Base-by-base conservation (phyloP, 2,797 vertebrate genomes). In the Clarias pachynema region DNA sequence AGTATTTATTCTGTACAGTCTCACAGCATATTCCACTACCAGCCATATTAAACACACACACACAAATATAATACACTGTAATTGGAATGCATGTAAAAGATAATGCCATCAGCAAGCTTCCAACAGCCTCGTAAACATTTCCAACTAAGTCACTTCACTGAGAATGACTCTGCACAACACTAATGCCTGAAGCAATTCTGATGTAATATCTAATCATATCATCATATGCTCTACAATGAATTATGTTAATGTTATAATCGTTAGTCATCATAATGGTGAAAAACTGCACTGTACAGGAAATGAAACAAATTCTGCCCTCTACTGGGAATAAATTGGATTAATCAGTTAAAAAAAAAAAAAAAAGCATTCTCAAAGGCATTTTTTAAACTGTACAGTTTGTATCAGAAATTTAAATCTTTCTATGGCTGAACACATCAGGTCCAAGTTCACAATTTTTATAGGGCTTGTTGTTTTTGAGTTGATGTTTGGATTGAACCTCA, bases 301-400 rank as follows among this genome's bases (percentile, higher is more conserved):
- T 12, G 34, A 24, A 84, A 85, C 10, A 10, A 83, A 86, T 72
- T 83, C 86, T 88, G 86, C 88, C 85, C 83, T 85, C 88, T 88
- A 62, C 79, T 88, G 88, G 86, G 44, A n/a, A 74, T 7, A 24
- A 10, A 59, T 18, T 3, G 56, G 56, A 20, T 72, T 31, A 44
- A 34, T 31, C 66, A 37, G 22, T 34, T 57, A 5, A 5, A 37
- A 37, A 37, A 6, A 37, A 37, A 31, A 37, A 37, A 40, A 40
- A 7, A 56, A 29, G 31, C 78, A 53, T 26, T 74, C n/a, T 26
- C 14, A 16, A 24, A 2, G 59, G 56, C 56, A 34, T 59, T 59
- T 22, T 75, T 22, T 10, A 22, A 60, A 37, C 5, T 37, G 5
- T 40, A 78, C 22, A n/a, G 15, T 59, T 34, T 59, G 20, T 59